Evolutionary conservation across 2,888 invertebrate species (phyloP), one percentile per base, ranked within the genome.

Genomic region (Cryptops parisi): DNA sequence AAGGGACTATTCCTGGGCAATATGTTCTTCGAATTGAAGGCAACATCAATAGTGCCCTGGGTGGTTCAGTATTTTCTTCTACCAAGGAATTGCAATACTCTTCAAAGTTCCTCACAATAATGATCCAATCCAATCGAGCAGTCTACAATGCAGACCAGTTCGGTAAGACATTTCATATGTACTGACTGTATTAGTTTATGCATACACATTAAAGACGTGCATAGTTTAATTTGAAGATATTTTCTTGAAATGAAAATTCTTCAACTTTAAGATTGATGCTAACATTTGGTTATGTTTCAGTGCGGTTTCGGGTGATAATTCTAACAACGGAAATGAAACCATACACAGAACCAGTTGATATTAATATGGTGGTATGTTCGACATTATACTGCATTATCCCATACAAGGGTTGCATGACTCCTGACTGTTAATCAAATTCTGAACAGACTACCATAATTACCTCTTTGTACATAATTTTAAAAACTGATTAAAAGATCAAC

Each of bases 291-390:
- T 19, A 21, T 45, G 3, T 70, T 74, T 22, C 75, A 76, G 86
- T 91, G 1, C 77, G 81, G 53, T 91, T 96, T 69, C 79, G 96
- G 41, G 81, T 87, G 3, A 84, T 96, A 60, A 93, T 94, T 0
- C 88, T 96, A 63, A 85, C 86, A 64, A 90, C 90, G 0, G 89
- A 91, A 64, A 71, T 96, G 59, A 86, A 84, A 68, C 86, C 93
- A 0, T 90, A 87, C 67, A 84, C 87, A 59, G 84, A 85, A 65
- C 84, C 91, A 17, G 79, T 96, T 51, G 91, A 94, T 67, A 85
- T 94, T 1, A 93, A 80, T 67, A 86, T 94, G 74, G 69, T 90
- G 61, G 93, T 71, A 63, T 64, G 64, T 59, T n/a, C n/a, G n/a
- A n/a, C n/a, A n/a, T n/a, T n/a, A n/a, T n/a, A n/a, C n/a, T n/a